Conservation (phyloP, 2,113 vertebrate genomes). For the Cephalopterus ornatus region DNA sequence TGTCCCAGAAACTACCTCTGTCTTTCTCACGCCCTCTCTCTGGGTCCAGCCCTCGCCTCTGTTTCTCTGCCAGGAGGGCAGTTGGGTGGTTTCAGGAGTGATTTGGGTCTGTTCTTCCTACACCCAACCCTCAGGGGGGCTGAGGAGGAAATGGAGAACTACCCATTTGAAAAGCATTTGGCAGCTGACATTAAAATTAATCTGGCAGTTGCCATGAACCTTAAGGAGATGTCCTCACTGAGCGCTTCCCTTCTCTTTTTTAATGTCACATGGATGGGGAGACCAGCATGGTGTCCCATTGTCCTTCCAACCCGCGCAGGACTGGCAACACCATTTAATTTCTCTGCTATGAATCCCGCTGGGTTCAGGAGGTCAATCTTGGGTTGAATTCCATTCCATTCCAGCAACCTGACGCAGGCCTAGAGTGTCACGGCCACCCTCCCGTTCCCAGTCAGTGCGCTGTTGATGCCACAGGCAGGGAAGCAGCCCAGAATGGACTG, state of each 20-base stretch:
- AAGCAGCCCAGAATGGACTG: accelerated
- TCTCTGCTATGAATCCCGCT: too few species aligned
- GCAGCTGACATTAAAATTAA: background rate
- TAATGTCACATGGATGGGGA: accelerated
- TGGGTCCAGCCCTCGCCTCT: background rate
- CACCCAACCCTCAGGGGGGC: background rate
- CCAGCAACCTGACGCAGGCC: background rate
- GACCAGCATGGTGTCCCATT: background rate
- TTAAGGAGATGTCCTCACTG: background rate
- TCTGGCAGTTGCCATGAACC: background rate
- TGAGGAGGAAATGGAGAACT: background rate
- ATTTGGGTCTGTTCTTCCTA: background rate
- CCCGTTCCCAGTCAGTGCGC: background rate
- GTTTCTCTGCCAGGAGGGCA: background rate
- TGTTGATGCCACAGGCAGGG: background rate
- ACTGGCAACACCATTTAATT: background rate
- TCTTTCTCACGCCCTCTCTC: background rate
- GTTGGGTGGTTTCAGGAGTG: background rate
- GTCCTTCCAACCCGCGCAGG: background rate
- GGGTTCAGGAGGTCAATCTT: background rate
- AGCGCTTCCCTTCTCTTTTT: background rate
- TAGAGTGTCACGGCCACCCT: background rate
- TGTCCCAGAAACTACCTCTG: background rate
- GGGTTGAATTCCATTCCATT: background rate
- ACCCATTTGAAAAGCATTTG: background rate